phyloP scores from a whole-genome alignment of 2,113 vertebrate species.

The Limnothrissa miodon region DNA sequence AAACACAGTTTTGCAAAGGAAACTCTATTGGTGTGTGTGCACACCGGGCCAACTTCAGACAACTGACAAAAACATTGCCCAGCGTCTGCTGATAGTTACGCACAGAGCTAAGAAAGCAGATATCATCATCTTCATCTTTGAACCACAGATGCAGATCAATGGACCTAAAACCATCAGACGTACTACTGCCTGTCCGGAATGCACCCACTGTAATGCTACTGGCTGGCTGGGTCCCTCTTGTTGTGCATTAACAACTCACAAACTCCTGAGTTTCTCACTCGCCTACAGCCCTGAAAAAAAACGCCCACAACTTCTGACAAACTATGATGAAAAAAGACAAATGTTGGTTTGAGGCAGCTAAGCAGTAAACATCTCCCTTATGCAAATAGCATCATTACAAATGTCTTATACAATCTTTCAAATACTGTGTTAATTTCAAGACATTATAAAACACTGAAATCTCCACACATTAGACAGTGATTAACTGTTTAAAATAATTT shows the following conservation, averaged over 20 bases:
- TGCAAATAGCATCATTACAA: conserved; percentile 33
- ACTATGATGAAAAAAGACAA: conserved; percentile 16
- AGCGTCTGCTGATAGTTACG: too few species aligned
- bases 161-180: too few species aligned
- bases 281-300: background rate
- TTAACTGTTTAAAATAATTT: conserved; percentile 9
- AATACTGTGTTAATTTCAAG: conserved; percentile 32
- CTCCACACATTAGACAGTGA: background rate
- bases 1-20: background rate
- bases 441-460: conserved; percentile 5
- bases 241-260: background rate
- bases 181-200: too few species aligned
- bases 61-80: too few species aligned
- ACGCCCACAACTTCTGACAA: conserved; percentile 15
- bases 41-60: too few species aligned
- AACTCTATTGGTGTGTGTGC: background rate
- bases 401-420: conserved; percentile 33
- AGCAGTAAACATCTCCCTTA: conserved; percentile 27
- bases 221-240: background rate
- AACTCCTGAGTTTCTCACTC: background rate
- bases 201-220: background rate
- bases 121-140: too few species aligned
- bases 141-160: too few species aligned
- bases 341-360: conserved; percentile 34
- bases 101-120: too few species aligned